Evolutionary conservation across 2,113 vertebrate species (phyloP).

Genomic region (Eptesicus fuscus): DNA sequence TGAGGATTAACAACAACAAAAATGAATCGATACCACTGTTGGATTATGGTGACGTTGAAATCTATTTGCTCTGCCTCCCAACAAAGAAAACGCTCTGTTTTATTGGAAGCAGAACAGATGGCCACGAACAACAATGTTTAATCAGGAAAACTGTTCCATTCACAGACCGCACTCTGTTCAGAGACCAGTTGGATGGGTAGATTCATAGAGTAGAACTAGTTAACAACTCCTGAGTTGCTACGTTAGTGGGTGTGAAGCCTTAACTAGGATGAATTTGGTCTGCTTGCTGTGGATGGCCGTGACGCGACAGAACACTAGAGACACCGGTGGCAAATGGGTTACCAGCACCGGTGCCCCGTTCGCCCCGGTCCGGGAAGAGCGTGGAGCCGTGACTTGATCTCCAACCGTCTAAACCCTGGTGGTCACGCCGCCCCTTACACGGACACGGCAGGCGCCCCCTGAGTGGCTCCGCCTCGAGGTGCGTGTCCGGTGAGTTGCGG

Average conservation of each 20-base stretch:
- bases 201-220: not conserved
- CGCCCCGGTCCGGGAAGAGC: not conserved
- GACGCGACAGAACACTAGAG: fast-evolving
- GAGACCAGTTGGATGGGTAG: not conserved
- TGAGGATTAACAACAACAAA: too few species aligned
- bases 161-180: not conserved
- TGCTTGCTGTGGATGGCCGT: fast-evolving
- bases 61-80: not conserved
- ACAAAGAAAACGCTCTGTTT: not conserved
- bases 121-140: not conserved
- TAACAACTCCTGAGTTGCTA: fast-evolving
- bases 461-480: not conserved
- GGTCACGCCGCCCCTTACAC: not conserved
- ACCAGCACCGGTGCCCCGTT: not conserved
- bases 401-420: not conserved
- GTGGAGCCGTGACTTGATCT: not conserved
- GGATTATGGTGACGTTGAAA: too few species aligned
- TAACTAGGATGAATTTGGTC: not conserved
- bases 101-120: not conserved
- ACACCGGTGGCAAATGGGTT: fast-evolving
- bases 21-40: too few species aligned
- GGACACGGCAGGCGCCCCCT: not conserved
- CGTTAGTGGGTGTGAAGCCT: fast-evolving
- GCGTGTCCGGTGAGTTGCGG: not conserved
- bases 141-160: not conserved